phyloP scores from a whole-genome alignment of 2,797 vertebrate species.

The Mycteria americana region DNA sequence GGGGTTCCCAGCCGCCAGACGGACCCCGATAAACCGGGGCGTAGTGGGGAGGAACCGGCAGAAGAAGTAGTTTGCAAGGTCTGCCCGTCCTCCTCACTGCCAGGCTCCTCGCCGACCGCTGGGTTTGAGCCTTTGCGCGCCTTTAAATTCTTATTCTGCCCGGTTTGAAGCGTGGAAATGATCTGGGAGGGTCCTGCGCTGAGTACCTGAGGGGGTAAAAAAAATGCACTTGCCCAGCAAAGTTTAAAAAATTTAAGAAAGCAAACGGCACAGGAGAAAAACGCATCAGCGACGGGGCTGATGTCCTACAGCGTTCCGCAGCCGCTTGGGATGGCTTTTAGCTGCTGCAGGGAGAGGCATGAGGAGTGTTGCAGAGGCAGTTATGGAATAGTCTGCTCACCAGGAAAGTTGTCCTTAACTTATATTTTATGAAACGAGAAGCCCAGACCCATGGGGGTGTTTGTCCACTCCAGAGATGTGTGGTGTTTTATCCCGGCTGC shows the following conservation, averaged over 20 bases:
- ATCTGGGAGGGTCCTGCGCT: neutral
- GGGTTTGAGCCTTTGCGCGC: neutral
- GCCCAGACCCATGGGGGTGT: neutral
- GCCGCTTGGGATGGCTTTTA: neutral
- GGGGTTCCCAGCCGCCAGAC: fast-evolving
- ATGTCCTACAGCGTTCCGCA: neutral
- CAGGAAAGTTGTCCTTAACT: neutral
- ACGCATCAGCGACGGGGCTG: fast-evolving
- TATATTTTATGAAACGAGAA: neutral
- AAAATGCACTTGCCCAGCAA: neutral
- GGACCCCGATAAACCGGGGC: neutral
- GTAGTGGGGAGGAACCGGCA: fast-evolving
- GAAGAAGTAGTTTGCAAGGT: neutral
- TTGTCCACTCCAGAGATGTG: neutral
- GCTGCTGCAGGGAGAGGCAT: neutral
- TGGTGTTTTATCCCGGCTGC: neutral
- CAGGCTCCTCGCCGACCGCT: neutral
- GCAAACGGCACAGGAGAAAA: neutral
- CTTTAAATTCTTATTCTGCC: neutral
- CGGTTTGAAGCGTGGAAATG: fast-evolving
- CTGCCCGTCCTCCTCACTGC: neutral
- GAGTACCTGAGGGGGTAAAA: neutral
- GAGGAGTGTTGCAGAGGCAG: neutral
- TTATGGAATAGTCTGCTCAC: neutral
- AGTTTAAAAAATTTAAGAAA: neutral